These are phyloP conservation scores for Ianthella basta DNA, from an alignment of 37 sponge, comb jelly and placozoan species.

Conservation along the genomic window DNA sequence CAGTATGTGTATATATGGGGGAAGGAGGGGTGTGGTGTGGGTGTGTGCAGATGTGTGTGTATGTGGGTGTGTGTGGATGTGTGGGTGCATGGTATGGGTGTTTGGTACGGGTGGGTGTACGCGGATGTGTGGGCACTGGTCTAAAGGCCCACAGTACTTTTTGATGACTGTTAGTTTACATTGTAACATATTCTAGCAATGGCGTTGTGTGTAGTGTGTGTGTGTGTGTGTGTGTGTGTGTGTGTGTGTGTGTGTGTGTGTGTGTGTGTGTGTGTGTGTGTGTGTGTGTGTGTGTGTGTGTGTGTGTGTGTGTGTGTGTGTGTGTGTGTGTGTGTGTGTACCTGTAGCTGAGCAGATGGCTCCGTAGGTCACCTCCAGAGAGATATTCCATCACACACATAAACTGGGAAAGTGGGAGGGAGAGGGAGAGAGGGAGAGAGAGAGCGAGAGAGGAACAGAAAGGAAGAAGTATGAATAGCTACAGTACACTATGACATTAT, in stretches of 20 bases:
- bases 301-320: conserved; percentile 4
- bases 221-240: conserved; percentile 24
- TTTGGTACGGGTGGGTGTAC: conserved; percentile 7
- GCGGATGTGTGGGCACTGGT: neutral
- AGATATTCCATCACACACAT: conserved; percentile 19
- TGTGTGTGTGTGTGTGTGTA: neutral
- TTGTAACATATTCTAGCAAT: no score
- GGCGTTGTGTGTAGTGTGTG: conserved; percentile 28
- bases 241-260: conserved; percentile 28
- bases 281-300: conserved; percentile 11
- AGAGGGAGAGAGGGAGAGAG: neutral
- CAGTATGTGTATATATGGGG: neutral
- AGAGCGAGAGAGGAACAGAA: no score
- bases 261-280: conserved; percentile 28
- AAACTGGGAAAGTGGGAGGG: neutral
- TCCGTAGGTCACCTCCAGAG: conserved; percentile 2
- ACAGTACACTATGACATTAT: no score
- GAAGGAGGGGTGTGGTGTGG: neutral
- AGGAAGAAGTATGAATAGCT: no score
- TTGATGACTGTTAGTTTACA: no score
- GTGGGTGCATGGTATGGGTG: neutral
- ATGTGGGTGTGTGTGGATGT: neutral
- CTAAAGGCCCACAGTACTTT: no score
- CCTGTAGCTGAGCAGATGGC: conserved; percentile 20
- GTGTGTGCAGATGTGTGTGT: neutral